Percentiles rank a stretch among this genome's conserved stretches.
These are phyloP conservation scores for Tachina fera DNA, from an alignment of 2,888 invertebrate genomes.

Conservation along the genomic window DNA sequence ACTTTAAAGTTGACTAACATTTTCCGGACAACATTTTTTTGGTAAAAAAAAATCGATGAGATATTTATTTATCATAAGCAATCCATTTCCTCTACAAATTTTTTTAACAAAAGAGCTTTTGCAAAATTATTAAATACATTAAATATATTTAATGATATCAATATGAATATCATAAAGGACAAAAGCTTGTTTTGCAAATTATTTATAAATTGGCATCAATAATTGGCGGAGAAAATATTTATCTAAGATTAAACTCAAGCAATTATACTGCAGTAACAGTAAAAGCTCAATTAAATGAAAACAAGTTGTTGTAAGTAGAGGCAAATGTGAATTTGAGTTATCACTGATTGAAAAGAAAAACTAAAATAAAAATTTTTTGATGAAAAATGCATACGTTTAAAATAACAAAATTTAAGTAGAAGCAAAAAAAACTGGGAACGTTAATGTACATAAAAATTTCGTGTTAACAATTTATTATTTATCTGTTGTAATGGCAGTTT, in stretches of 20 bases:
- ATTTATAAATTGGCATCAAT: conserved; percentile 24
- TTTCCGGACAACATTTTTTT: too few relatives aligned
- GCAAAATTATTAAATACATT: not conserved
- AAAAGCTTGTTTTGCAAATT: conserved; percentile 26
- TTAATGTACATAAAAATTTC: conserved; percentile 35
- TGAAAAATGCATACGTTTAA: conserved; percentile 36
- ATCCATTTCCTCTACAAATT: too few relatives aligned
- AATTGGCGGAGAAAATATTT: not conserved
- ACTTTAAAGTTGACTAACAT: too few relatives aligned
- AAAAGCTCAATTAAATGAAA: conserved; percentile 52
- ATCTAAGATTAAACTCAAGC: conserved; percentile 33
- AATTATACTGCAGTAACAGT: conserved; percentile 22
- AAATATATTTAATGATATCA: not conserved
- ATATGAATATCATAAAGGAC: conserved; percentile 25
- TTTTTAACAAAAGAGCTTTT: not conserved
- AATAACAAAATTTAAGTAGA: conserved; percentile 15
- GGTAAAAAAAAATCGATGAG: too few relatives aligned
- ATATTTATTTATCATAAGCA: too few relatives aligned
- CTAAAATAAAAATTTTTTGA: not conserved
- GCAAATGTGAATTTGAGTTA: conserved; percentile 35
- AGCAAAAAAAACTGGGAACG: conserved; percentile 15
- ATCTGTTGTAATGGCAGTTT: conserved; percentile 34
- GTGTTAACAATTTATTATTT: conserved; percentile 61
- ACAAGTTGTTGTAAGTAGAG: conserved; percentile 53
- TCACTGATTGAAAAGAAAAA: conserved; percentile 1